Conservation (phyloP, 2,797 vertebrate genomes). For the Philypnodon macrostomus region DNA sequence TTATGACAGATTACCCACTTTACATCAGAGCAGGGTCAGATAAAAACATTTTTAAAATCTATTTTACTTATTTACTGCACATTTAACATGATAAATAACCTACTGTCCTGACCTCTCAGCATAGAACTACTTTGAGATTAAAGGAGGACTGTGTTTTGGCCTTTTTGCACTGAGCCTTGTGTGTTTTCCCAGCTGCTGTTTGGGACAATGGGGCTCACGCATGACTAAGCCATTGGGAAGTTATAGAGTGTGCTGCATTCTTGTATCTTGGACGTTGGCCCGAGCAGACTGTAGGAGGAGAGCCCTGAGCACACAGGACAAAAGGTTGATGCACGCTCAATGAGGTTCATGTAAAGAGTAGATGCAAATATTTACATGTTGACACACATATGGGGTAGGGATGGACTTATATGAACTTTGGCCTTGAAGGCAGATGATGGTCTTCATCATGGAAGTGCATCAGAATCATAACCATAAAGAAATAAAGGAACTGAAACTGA, state of each 20-base stretch:
- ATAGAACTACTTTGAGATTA: too few relatives aligned
- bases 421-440: neutral
- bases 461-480: too few relatives aligned
- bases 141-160: neutral
- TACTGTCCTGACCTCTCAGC: too few relatives aligned
- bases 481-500: too few relatives aligned
- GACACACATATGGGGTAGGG: slow-evolving; percentile 5
- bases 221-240: slow-evolving; percentile 42
- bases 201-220: slow-evolving; percentile 33
- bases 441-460: neutral
- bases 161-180: neutral
- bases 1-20: too few relatives aligned
- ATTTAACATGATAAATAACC: too few relatives aligned
- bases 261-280: neutral
- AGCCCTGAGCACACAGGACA: neutral
- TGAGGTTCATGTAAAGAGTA: neutral
- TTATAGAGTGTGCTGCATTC: neutral
- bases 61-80: too few relatives aligned
- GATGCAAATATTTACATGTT: slow-evolving; percentile 6
- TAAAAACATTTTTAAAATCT: too few relatives aligned
- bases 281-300: neutral
- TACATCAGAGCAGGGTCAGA: too few relatives aligned
- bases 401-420: neutral
- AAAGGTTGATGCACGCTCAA: neutral
- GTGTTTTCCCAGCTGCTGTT: slow-evolving; percentile 21